Conservation (phyloP, 1,140 invertebrate species). For the Thaumetopoea pityocampa region DNA sequence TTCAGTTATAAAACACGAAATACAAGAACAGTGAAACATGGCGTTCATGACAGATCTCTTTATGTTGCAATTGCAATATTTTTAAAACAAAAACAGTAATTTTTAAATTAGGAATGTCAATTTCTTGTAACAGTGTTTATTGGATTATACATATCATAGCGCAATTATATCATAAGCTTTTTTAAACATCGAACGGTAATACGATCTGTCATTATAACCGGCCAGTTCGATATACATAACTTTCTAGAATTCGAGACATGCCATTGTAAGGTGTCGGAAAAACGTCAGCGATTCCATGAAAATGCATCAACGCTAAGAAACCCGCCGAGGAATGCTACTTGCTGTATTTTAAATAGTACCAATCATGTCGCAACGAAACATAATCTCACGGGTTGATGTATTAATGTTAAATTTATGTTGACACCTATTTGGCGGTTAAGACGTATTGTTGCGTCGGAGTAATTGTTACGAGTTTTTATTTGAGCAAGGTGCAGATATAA, state of each 20-base stretch:
- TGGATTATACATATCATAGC: slow-evolving; percentile 7
- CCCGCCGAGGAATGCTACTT: slow-evolving; percentile 62
- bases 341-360: slow-evolving; percentile 49
- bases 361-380: slow-evolving; percentile 47
- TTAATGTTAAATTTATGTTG: slow-evolving; percentile 60
- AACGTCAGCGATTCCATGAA: slow-evolving; percentile 70
- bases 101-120: background rate
- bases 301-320: slow-evolving; percentile 65
- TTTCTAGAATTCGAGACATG: slow-evolving; percentile 72
- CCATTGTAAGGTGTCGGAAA: slow-evolving; percentile 72
- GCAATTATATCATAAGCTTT: slow-evolving; percentile 11
- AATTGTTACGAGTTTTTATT: slow-evolving; percentile 73
- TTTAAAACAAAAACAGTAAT: no score
- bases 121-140: slow-evolving; percentile 2
- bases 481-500: slow-evolving; percentile 69
- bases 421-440: slow-evolving; percentile 44
- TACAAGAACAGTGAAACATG: no score
- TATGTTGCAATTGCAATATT: no score
- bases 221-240: slow-evolving; percentile 46
- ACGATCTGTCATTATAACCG: slow-evolving; percentile 43
- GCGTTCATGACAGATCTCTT: no score
- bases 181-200: slow-evolving; percentile 14
- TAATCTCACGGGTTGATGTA: slow-evolving; percentile 48
- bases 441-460: slow-evolving; percentile 49
- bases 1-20: no score